Conservation (phyloP, 1,140 invertebrate species). For the Gyrodactylus bullatarudis region DNA sequence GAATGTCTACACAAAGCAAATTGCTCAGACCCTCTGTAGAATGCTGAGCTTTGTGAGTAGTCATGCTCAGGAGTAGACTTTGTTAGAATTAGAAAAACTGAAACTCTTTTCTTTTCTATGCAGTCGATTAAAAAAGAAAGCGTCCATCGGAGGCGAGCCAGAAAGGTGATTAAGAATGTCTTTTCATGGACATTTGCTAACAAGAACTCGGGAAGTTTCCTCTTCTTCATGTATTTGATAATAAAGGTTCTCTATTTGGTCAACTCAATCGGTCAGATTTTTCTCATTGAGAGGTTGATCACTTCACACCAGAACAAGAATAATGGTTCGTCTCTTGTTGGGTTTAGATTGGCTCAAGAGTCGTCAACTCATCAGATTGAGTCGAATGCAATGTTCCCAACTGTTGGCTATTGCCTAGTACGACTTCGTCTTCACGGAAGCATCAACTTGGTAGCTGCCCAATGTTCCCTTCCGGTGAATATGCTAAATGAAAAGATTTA, state of each 20-base stretch:
- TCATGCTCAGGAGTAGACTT: too few species aligned
- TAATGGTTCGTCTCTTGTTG: background rate
- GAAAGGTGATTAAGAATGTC: too few species aligned
- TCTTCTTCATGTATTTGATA: background rate
- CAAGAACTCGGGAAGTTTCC: too few species aligned
- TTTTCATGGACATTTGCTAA: too few species aligned
- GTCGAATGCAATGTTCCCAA: background rate
- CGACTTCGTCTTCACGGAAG: background rate
- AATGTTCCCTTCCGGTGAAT: background rate
- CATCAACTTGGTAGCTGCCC: background rate
- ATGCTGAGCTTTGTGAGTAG: background rate
- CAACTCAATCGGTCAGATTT: background rate
- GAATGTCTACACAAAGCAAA: background rate
- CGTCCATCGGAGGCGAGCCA: too few species aligned
- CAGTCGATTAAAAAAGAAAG: too few species aligned
- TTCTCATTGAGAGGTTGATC: background rate
- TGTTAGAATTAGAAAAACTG: too few species aligned
- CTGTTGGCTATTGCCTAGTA: background rate
- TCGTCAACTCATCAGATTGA: background rate
- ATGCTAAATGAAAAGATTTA: conserved; percentile 5
- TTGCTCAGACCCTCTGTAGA: background rate
- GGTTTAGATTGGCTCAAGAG: background rate
- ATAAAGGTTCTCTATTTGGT: background rate
- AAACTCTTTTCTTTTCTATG: too few species aligned
- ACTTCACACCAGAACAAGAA: too few species aligned